phyloP scores from a whole-genome alignment of 1,140 invertebrate genomes.

The Bicyclus anynana region DNA sequence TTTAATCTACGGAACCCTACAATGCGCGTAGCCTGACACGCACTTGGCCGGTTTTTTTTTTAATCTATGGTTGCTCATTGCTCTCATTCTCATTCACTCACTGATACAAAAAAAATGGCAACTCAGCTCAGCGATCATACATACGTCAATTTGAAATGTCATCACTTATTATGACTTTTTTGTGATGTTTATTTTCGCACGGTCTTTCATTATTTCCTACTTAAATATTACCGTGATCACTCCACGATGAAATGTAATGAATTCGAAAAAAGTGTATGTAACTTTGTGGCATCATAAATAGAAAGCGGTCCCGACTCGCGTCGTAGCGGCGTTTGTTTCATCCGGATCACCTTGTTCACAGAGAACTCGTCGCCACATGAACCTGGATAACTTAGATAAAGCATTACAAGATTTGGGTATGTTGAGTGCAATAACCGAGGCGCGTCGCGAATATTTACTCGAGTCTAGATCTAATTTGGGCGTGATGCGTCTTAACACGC shows the following conservation, averaged over 20 bases:
- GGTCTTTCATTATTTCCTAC: conserved; percentile 49
- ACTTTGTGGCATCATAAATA: conserved; percentile 7
- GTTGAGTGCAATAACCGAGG: conserved; percentile 77
- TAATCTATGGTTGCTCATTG: too few species aligned
- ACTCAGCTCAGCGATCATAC: too few species aligned
- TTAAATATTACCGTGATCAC: conserved; percentile 37
- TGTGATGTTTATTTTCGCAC: conserved; percentile 74
- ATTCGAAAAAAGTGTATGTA: conserved; percentile 59
- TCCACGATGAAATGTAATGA: conserved; percentile 67
- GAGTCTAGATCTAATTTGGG: conserved; percentile 71
- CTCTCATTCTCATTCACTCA: too few species aligned
- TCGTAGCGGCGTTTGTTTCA: conserved; percentile 9
- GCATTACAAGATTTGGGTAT: conserved; percentile 79
- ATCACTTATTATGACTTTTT: conserved; percentile 73
- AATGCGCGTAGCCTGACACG: too few species aligned
- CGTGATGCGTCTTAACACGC: conserved; percentile 77
- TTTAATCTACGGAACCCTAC: too few species aligned
- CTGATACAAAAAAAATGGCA: too few species aligned
- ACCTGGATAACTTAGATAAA: conserved; percentile 76
- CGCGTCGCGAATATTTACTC: conserved; percentile 75
- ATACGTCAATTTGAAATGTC: conserved; percentile 31
- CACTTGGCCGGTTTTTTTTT: too few species aligned
- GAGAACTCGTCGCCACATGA: conserved; percentile 63
- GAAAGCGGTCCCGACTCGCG: not conserved
- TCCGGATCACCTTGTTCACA: conserved; percentile 46